Conservation (phyloP, 2,888 invertebrate genomes). For the Diarsia rubi region DNA sequence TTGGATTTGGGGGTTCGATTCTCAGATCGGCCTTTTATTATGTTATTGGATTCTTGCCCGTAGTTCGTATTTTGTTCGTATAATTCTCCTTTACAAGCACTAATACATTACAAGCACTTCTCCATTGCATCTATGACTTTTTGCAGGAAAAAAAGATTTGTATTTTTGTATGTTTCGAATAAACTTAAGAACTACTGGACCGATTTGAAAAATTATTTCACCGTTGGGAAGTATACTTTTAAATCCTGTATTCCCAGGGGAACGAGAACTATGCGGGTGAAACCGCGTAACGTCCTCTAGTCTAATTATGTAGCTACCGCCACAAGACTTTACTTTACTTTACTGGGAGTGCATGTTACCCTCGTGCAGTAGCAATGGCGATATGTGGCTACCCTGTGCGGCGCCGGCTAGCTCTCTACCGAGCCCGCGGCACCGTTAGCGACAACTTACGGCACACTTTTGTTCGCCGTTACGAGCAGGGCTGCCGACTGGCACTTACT, state of each 20-base stretch:
- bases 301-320: too few species aligned
- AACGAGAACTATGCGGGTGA: too few species aligned
- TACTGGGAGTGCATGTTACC: neutral
- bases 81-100: neutral
- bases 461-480: conserved; percentile 61
- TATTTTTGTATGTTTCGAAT: too few species aligned
- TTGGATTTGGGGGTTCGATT: too few species aligned
- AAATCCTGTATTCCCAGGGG: too few species aligned
- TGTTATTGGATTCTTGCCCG: neutral
- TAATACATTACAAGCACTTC: neutral
- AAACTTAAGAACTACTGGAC: too few species aligned
- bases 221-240: too few species aligned
- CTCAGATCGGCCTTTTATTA: neutral
- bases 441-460: conserved; percentile 65
- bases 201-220: too few species aligned
- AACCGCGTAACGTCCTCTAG: too few species aligned
- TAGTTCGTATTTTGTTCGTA: neutral
- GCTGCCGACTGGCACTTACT: conserved; percentile 39
- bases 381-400: conserved; percentile 33
- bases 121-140: too few species aligned
- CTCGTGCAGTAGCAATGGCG: neutral
- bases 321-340: neutral
- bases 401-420: conserved; percentile 45
- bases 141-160: too few species aligned
- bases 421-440: conserved; percentile 67